Percentiles rank a stretch among this genome's conserved stretches.
Conservation (phyloP, 1,140 invertebrate species). For the Hormaphis cornu region DNA sequence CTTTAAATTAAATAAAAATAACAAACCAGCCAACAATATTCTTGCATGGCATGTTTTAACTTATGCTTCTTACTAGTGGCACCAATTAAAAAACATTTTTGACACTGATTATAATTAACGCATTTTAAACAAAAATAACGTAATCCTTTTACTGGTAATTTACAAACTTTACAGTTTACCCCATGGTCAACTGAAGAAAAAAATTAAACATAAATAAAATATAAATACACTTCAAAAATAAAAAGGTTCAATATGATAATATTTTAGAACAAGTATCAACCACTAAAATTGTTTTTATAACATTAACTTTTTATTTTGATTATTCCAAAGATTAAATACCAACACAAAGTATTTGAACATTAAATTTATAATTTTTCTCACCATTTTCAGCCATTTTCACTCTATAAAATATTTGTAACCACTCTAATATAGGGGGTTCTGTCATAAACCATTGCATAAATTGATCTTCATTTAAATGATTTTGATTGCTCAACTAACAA, state of each 20-base stretch:
- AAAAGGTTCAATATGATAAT: too few relatives aligned
- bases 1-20: background rate
- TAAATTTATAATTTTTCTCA: conserved; percentile 38
- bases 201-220: too few relatives aligned
- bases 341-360: too few relatives aligned
- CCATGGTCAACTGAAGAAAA: conserved; percentile 47
- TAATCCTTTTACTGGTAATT: conserved; percentile 48
- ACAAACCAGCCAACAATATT: conserved; percentile 58
- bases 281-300: too few relatives aligned
- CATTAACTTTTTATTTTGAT: too few relatives aligned
- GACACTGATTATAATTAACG: conserved; percentile 68
- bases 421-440: conserved; percentile 51
- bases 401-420: conserved; percentile 53
- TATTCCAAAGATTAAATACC: too few relatives aligned
- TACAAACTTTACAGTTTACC: conserved; percentile 50
- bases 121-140: conserved; percentile 65
- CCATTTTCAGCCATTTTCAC: conserved; percentile 49
- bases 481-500: conserved; percentile 36
- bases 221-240: too few relatives aligned
- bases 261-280: too few relatives aligned
- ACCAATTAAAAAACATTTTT: conserved; percentile 70
- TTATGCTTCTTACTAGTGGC: conserved; percentile 61
- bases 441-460: conserved; percentile 50
- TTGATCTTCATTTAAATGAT: conserved; percentile 42
- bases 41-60: conserved; percentile 63